phyloP scores from a whole-genome alignment of 23 tunicate genomes.

The Styela clava region DNA sequence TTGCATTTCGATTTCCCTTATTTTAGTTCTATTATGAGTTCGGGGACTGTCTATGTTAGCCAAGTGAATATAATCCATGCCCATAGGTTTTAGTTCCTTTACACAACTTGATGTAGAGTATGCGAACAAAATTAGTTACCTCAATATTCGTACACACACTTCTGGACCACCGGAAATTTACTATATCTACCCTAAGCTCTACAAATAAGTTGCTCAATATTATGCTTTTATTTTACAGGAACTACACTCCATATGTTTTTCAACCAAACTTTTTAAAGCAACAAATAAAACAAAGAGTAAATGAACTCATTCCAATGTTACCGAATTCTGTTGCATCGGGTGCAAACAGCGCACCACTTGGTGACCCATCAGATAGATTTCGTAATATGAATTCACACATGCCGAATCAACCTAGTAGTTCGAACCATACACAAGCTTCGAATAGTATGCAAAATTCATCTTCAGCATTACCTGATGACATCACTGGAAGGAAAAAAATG shows the following conservation, averaged over 20 bases:
- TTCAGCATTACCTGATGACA: constrained; percentile 9
- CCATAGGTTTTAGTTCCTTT: too few relatives aligned
- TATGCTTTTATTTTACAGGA: constrained; percentile 26
- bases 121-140: too few relatives aligned
- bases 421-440: neutral
- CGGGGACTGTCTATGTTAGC: too few relatives aligned
- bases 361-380: neutral
- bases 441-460: neutral
- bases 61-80: too few relatives aligned
- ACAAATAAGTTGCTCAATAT: too few relatives aligned
- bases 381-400: neutral
- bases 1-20: too few relatives aligned
- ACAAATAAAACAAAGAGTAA: constrained; percentile 58
- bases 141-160: too few relatives aligned
- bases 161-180: too few relatives aligned
- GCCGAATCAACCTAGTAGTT: neutral
- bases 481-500: constrained; percentile 53
- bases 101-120: too few relatives aligned
- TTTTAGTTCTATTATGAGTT: too few relatives aligned
- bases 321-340: neutral
- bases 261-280: constrained; percentile 98
- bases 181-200: too few relatives aligned
- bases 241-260: constrained; percentile 91
- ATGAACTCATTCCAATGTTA: neutral
- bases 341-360: neutral